Evolutionary conservation across 2,113 vertebrate species (phyloP).

Genomic region (Atlantisia rogersi): DNA sequence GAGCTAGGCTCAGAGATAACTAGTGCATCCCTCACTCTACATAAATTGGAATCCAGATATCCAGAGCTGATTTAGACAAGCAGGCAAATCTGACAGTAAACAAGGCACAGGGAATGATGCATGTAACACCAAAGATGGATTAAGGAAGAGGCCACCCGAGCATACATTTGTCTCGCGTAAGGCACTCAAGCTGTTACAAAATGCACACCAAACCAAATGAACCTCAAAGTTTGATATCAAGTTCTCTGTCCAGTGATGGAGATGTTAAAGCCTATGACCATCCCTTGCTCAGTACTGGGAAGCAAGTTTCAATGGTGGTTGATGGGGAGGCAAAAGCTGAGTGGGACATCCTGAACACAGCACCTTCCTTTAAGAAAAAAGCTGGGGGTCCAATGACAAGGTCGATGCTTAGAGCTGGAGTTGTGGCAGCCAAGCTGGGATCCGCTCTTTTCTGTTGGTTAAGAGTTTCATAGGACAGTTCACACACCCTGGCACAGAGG

Average conservation of each 20-base stretch:
- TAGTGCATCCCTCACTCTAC: not conserved
- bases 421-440: not conserved
- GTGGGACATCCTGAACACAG: not conserved
- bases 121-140: rapidly evolving
- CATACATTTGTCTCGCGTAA: not conserved
- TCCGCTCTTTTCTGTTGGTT: not conserved
- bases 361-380: not conserved
- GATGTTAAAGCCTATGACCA: not conserved
- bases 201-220: not conserved
- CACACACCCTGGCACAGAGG: not conserved
- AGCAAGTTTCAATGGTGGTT: not conserved
- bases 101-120: not conserved
- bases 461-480: not conserved
- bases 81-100: not conserved
- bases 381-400: not conserved
- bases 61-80: not conserved
- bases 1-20: not conserved
- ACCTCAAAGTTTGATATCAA: not conserved
- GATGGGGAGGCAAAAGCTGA: not conserved
- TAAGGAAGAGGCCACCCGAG: not conserved
- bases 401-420: not conserved
- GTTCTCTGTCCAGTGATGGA: not conserved
- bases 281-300: not conserved
- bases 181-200: not conserved
- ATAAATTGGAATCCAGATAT: not conserved